Conservation (phyloP, 2,797 vertebrate genomes). For the Periparus ater region DNA sequence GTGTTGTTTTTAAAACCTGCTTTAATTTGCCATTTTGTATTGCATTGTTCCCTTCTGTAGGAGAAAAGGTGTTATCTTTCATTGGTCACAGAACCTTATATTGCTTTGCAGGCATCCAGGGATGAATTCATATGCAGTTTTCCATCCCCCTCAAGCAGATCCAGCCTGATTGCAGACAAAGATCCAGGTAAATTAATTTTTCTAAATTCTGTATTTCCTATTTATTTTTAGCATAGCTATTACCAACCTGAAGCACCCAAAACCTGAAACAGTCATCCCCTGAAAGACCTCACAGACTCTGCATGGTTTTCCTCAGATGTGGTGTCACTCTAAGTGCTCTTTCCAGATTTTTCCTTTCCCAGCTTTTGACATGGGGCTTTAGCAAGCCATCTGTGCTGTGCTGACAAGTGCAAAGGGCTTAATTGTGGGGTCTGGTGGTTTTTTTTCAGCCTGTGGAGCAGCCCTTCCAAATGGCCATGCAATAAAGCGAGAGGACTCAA, state of each 20-base stretch:
- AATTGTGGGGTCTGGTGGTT: neutral
- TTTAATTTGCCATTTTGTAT: neutral
- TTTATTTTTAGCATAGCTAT: neutral
- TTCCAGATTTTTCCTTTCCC: neutral
- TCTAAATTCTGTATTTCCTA: neutral
- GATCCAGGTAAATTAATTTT: constrained; percentile 80
- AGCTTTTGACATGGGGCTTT: neutral
- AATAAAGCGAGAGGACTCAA: constrained; percentile 89
- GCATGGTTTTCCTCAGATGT: neutral
- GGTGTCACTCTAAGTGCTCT: neutral
- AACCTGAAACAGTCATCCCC: neutral
- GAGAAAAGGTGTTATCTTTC: neutral
- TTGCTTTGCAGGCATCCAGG: constrained; percentile 84
- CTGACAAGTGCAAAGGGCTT: neutral
- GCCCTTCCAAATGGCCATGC: constrained; percentile 83
- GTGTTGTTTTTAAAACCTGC: neutral
- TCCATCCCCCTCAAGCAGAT: constrained; percentile 80
- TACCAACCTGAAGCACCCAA: neutral
- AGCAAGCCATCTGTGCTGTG: neutral
- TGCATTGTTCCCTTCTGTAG: neutral
- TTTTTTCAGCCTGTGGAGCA: constrained; percentile 70
- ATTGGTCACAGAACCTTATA: neutral
- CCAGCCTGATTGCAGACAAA: constrained; percentile 85
- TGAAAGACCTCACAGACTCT: neutral
- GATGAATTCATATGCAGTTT: constrained; percentile 86